These are phyloP conservation scores for Rousettus madagascariensis DNA, from an alignment of 2,797 vertebrate species.

Conservation along the genomic window DNA sequence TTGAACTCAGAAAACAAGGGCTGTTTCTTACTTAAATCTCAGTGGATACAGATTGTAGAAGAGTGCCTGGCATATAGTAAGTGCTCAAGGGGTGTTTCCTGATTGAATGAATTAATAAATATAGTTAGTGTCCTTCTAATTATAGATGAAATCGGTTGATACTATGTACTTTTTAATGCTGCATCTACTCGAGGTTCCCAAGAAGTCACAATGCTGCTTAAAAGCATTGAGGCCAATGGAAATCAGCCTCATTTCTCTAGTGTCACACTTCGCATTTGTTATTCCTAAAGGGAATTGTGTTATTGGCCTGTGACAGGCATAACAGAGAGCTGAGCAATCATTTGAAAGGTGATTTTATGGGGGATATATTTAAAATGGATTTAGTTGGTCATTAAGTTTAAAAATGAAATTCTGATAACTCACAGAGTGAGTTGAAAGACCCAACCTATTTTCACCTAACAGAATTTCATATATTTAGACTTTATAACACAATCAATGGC, in stretches of 20 bases:
- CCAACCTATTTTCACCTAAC: background rate
- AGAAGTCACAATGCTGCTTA: background rate
- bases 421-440: background rate
- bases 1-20: background rate
- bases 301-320: background rate
- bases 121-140: background rate
- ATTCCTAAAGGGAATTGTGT: background rate
- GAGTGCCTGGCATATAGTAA: background rate
- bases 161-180: slow-evolving; percentile 1
- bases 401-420: background rate
- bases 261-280: background rate
- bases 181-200: background rate
- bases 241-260: background rate
- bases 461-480: background rate
- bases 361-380: background rate
- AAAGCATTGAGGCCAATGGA: background rate
- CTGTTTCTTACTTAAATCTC: background rate
- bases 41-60: background rate
- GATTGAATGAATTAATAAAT: background rate
- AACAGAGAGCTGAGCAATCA: background rate
- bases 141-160: background rate
- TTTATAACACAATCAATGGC: background rate
- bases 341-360: background rate
- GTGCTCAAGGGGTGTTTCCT: background rate
- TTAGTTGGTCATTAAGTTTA: background rate